Evolutionary conservation across 2,888 invertebrate species (phyloP).

Genomic region (Cistogaster globosa): DNA sequence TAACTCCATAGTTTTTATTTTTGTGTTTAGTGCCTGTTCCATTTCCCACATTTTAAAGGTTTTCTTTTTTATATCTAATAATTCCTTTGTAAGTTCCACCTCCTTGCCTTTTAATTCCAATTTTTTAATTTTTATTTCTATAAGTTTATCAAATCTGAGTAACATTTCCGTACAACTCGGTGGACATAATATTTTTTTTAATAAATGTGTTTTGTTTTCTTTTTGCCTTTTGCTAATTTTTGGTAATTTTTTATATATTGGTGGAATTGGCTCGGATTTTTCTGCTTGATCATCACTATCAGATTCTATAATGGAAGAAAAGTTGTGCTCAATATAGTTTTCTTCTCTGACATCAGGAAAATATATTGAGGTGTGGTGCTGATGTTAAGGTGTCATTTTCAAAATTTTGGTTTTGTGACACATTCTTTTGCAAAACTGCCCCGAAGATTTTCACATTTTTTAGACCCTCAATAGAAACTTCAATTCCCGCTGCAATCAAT

Average conservation of each 20-base stretch:
- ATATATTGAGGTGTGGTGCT: too few relatives aligned
- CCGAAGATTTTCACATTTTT: too few relatives aligned
- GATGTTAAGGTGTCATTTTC: too few relatives aligned
- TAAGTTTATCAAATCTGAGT: background rate
- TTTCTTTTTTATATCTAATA: slow-evolving; percentile 7
- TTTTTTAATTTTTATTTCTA: background rate
- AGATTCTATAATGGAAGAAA: too few relatives aligned
- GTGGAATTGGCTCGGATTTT: background rate
- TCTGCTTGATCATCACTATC: background rate
- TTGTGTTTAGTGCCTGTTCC: background rate
- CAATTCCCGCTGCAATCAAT: too few relatives aligned
- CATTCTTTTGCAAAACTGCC: too few relatives aligned
- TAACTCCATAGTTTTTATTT: background rate
- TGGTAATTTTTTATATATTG: background rate
- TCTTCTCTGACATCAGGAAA: too few relatives aligned
- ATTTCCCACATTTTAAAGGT: slow-evolving; percentile 3
- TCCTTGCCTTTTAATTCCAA: slow-evolving; percentile 2
- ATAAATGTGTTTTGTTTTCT: too few relatives aligned
- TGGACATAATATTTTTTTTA: too few relatives aligned
- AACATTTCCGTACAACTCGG: background rate
- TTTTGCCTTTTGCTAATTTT: background rate
- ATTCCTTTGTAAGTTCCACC: background rate
- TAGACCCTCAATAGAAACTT: too few relatives aligned
- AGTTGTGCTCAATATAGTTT: too few relatives aligned
- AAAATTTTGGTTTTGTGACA: too few relatives aligned